A percentile compares a stretch with the other conserved stretches of the same genome.
Evolutionary conservation across 2,888 invertebrate species (phyloP).

Genomic region (Callyntrura guangdongensis): DNA sequence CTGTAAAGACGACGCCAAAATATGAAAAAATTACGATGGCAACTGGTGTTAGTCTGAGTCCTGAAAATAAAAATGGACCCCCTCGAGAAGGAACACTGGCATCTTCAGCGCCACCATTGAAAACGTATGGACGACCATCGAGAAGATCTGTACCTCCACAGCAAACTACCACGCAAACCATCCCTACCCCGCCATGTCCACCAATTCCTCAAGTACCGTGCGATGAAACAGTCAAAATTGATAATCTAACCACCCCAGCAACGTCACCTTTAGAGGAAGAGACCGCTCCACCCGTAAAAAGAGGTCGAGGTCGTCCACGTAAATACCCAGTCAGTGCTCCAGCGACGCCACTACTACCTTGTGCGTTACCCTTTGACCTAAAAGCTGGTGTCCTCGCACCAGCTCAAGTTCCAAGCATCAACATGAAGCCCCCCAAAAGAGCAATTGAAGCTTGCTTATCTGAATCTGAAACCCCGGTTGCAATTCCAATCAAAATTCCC

Average conservation of each 20-base stretch:
- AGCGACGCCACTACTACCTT: too few relatives aligned
- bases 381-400: too few relatives aligned
- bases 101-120: background rate
- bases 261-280: background rate
- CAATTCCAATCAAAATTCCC: background rate
- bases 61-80: too few relatives aligned
- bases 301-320: background rate
- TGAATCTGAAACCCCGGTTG: background rate
- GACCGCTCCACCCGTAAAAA: background rate
- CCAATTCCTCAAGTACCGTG: background rate
- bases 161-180: background rate
- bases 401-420: background rate
- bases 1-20: too few relatives aligned
- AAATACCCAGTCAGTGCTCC: background rate
- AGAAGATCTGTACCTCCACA: too few relatives aligned
- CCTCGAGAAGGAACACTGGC: too few relatives aligned
- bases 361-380: too few relatives aligned
- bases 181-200: background rate
- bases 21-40: too few relatives aligned
- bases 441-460: too few relatives aligned
- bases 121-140: background rate
- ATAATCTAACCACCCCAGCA: background rate
- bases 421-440: too few relatives aligned
- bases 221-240: background rate
- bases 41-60: too few relatives aligned